phyloP scores from a whole-genome alignment of 2,888 invertebrate species.

The Melieria omissa region DNA sequence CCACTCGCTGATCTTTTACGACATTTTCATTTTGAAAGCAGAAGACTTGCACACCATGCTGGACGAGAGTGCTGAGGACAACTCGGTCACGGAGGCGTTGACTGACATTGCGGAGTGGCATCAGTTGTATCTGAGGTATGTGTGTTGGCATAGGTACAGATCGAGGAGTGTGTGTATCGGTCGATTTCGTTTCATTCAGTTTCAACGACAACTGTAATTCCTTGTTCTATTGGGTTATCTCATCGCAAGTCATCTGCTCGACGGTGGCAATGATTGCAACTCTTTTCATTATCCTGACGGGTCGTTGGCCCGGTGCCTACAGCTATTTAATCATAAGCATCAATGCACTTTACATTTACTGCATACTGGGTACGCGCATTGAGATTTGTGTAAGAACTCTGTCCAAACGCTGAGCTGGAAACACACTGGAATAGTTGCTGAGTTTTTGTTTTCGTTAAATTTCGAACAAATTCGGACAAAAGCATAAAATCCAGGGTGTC shows the following conservation, averaged over 20 bases:
- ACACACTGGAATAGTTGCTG: too few relatives aligned
- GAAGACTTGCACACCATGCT: constrained; percentile 32
- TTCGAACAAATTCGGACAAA: neutral
- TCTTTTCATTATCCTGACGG: constrained; percentile 46
- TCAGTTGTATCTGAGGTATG: constrained; percentile 44
- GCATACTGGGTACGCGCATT: constrained; percentile 51
- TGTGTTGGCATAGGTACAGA: constrained; percentile 6
- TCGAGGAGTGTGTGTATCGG: neutral
- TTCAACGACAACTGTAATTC: constrained; percentile 46
- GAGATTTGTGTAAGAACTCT: constrained; percentile 46
- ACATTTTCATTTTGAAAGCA: constrained; percentile 40
- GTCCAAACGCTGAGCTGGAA: too few relatives aligned
- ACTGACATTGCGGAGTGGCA: constrained; percentile 48
- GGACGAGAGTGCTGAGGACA: neutral
- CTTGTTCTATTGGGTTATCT: constrained; percentile 41
- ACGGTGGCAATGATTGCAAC: constrained; percentile 47
- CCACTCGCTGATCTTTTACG: constrained; percentile 39
- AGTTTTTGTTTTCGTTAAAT: too few relatives aligned
- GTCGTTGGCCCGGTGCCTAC: constrained; percentile 50
- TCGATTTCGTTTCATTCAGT: constrained; percentile 33
- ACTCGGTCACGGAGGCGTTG: constrained; percentile 16
- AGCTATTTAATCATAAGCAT: constrained; percentile 43
- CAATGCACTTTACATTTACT: constrained; percentile 49
- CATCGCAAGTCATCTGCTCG: constrained; percentile 34
- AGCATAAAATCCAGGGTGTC: too few relatives aligned